Conservation (phyloP, 2,113 vertebrate species). For the Morone chrysops region DNA sequence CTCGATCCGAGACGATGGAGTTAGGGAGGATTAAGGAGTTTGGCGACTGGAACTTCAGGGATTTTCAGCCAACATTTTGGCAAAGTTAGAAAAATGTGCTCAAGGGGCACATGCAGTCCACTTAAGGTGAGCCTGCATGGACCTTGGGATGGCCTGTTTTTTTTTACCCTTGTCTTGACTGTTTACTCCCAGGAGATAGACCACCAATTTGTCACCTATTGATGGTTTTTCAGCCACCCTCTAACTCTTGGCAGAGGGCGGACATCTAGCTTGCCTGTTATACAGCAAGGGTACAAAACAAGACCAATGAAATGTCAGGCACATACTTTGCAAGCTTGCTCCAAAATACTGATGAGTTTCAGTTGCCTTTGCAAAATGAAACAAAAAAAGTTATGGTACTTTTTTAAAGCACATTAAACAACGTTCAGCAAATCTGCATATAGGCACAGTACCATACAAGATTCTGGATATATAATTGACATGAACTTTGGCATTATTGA, state of each 20-base stretch:
- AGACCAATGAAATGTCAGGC: constrained; percentile 13
- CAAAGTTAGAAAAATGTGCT: constrained; percentile 61
- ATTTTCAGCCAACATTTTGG: constrained; percentile 61
- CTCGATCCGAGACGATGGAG: constrained; percentile 72
- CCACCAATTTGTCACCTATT: constrained; percentile 7
- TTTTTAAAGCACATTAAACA: background rate
- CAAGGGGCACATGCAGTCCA: constrained; percentile 17
- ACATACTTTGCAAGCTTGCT: constrained; percentile 1
- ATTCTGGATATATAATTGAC: background rate
- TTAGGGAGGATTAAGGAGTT: constrained; percentile 78
- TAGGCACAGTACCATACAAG: background rate
- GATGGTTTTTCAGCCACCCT: constrained; percentile 33
- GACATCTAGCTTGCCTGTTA: background rate
- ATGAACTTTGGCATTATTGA: background rate
- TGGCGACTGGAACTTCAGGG: constrained; percentile 65
- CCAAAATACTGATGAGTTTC: constrained; percentile 15
- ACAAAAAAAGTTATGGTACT: background rate
- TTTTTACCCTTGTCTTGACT: background rate
- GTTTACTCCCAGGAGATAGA: constrained; percentile 25
- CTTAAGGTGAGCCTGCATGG: constrained; percentile 28
- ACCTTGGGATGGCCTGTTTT: constrained; percentile 29
- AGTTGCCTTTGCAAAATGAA: background rate
- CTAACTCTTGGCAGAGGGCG: constrained; percentile 7
- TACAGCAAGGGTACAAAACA: constrained; percentile 10
- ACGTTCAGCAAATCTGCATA: background rate